These are phyloP conservation scores for Araneus ventricosus DNA, from an alignment of 1,140 invertebrate species.

Conservation along the genomic window DNA sequence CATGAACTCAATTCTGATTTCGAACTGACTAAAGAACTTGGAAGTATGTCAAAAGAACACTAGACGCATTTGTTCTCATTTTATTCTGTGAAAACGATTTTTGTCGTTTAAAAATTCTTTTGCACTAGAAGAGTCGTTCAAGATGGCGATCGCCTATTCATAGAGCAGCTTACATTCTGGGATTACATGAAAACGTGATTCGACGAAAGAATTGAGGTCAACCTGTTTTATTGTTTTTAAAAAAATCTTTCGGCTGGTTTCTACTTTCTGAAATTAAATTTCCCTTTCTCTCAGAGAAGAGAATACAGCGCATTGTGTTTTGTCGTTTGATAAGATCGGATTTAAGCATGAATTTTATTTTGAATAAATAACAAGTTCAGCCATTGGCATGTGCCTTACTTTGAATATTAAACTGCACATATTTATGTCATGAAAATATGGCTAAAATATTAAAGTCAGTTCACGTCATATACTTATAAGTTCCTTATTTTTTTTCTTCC, in stretches of 20 bases:
- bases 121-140: slow-evolving; percentile 7
- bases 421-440: background rate
- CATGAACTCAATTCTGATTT: background rate
- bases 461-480: background rate
- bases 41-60: slow-evolving; percentile 44
- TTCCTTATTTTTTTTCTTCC: background rate
- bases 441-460: background rate
- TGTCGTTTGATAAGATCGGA: slow-evolving; percentile 46
- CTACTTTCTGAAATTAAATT: slow-evolving; percentile 52
- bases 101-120: slow-evolving; percentile 46
- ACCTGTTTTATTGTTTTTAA: slow-evolving; percentile 26
- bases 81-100: slow-evolving; percentile 20
- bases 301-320: slow-evolving; percentile 34
- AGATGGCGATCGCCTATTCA: slow-evolving; percentile 41
- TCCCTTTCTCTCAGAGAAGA: background rate
- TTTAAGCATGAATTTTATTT: slow-evolving; percentile 10
- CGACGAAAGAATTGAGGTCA: slow-evolving; percentile 35
- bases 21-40: background rate
- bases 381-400: background rate
- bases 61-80: slow-evolving; percentile 20
- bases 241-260: slow-evolving; percentile 10
- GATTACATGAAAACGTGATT: slow-evolving; percentile 53
- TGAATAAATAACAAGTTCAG: slow-evolving; percentile 24
- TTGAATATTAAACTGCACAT: background rate
- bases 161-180: background rate